phyloP scores from a whole-genome alignment of 30 jellyfish, hydroid and myxozoan species.

The Hydractinia echinata region DNA sequence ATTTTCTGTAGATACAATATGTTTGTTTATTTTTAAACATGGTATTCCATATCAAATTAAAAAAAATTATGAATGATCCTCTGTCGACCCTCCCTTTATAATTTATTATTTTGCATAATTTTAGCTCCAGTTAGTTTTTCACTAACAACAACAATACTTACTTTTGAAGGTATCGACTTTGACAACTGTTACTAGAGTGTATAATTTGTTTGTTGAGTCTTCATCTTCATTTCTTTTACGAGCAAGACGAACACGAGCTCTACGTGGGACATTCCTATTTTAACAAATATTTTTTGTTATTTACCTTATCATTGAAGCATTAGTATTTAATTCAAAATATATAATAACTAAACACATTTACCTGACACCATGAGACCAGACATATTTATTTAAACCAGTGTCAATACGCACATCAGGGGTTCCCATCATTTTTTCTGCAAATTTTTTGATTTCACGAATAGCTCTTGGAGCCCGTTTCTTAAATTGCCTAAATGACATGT shows the following conservation, averaged over 20 bases:
- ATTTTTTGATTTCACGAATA: conserved; percentile 65
- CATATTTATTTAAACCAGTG: conserved; percentile 77
- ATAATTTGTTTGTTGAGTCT: conserved; percentile 86
- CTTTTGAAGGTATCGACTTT: conserved; percentile 91
- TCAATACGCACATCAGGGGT: conserved; percentile 95
- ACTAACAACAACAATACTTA: not conserved
- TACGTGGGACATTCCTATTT: conserved; percentile 79
- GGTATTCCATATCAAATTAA: no score
- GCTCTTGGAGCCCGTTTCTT: conserved; percentile 96
- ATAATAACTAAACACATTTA: not conserved
- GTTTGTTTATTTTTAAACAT: no score
- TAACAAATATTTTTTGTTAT: not conserved
- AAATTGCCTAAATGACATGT: conserved; percentile 55
- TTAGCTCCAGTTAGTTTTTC: not conserved
- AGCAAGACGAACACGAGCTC: conserved; percentile 87
- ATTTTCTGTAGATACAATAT: no score
- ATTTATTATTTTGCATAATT: not conserved
- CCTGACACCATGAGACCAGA: conserved; percentile 97
- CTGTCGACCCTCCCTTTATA: not conserved
- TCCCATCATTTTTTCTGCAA: conserved; percentile 96
- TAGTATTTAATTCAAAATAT: not conserved
- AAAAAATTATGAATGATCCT: no score
- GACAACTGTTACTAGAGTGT: conserved; percentile 89
- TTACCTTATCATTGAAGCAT: no score
- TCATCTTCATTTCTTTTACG: conserved; percentile 95